Conservation (phyloP, 2,888 invertebrate genomes). For the Drosophila macrospina region DNA sequence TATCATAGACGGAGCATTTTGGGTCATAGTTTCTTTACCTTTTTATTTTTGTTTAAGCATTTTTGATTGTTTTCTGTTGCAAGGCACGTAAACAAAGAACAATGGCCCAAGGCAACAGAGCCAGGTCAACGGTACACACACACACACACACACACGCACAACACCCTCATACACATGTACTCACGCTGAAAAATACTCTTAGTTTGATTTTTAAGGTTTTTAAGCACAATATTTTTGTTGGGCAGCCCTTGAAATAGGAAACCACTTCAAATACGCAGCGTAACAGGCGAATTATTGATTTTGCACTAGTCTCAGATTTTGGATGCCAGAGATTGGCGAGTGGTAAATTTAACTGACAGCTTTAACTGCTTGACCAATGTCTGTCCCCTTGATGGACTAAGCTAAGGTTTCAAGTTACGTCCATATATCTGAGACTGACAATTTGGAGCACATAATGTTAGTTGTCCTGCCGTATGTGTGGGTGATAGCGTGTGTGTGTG, state of each 20-base stretch:
- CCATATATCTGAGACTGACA: slow-evolving; percentile 58
- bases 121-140: slow-evolving; percentile 46
- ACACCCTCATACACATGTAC: not conserved
- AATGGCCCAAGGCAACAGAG: slow-evolving; percentile 59
- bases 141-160: slow-evolving; percentile 16
- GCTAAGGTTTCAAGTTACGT: slow-evolving; percentile 54
- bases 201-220: slow-evolving; percentile 44
- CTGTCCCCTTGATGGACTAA: slow-evolving; percentile 9
- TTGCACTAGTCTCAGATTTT: slow-evolving; percentile 70
- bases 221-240: slow-evolving; percentile 34
- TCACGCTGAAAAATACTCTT: slow-evolving; percentile 32
- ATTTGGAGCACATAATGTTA: slow-evolving; percentile 67
- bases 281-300: slow-evolving; percentile 65
- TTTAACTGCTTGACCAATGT: slow-evolving; percentile 53
- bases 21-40: not conserved
- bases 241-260: slow-evolving; percentile 47
- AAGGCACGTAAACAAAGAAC: slow-evolving; percentile 44
- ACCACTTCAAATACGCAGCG: slow-evolving; percentile 64
- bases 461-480: slow-evolving; percentile 28
- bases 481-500: slow-evolving; percentile 8
- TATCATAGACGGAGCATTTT: slow-evolving; percentile 2
- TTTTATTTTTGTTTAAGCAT: slow-evolving; percentile 38
- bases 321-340: slow-evolving; percentile 22
- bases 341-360: slow-evolving; percentile 49
- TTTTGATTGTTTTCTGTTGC: slow-evolving; percentile 54